phyloP scores from a whole-genome alignment of 2,888 invertebrate species.

The Tethea ocularis region DNA sequence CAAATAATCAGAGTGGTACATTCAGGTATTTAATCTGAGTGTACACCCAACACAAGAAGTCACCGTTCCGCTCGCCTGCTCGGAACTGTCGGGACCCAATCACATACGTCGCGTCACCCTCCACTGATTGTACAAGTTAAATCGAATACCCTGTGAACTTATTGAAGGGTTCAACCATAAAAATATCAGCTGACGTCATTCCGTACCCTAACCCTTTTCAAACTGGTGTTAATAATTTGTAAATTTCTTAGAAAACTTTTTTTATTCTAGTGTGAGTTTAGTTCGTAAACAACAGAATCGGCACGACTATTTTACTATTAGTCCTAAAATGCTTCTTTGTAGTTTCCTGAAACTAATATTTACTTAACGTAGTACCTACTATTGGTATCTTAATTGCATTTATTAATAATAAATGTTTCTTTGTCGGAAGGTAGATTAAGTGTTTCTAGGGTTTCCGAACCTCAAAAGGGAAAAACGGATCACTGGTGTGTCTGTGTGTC shows the following conservation, averaged over 20 bases:
- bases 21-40: conserved; percentile 12
- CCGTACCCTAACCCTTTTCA: conserved; percentile 5
- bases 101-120: conserved; percentile 26
- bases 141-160: conserved; percentile 35
- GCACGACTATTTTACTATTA: background rate
- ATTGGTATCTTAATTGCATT: too few species aligned
- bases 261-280: background rate
- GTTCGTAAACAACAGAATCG: too few species aligned
- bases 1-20: too few species aligned
- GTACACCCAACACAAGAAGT: conserved; percentile 13
- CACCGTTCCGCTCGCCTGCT: conserved; percentile 6
- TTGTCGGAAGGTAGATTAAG: too few species aligned
- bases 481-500: too few species aligned
- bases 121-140: conserved; percentile 43
- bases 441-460: too few species aligned
- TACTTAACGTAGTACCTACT: too few species aligned
- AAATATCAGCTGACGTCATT: conserved; percentile 14
- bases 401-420: too few species aligned
- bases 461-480: too few species aligned
- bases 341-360: too few species aligned
- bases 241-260: background rate
- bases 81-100: conserved; percentile 17
- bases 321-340: too few species aligned
- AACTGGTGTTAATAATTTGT: conserved; percentile 4
- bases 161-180: conserved; percentile 15